Evolutionary conservation across 1,140 invertebrate species (phyloP).

Genomic region (Aethina tumida): DNA sequence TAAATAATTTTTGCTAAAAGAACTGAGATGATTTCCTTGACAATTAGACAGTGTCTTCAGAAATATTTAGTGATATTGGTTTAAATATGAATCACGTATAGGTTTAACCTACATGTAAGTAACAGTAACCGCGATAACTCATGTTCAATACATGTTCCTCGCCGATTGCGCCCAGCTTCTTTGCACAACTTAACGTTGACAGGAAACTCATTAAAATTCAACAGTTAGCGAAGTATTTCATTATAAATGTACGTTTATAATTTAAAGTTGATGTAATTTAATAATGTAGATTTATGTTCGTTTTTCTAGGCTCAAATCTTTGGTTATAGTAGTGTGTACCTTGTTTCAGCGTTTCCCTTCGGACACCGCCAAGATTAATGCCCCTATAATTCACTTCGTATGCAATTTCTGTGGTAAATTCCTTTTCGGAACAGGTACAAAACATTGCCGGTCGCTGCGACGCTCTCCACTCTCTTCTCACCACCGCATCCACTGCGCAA

Average conservation of each 20-base stretch:
- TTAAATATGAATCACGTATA: no score
- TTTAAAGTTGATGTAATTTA: constrained; percentile 9
- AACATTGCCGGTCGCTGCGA: no score
- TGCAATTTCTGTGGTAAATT: constrained; percentile 7
- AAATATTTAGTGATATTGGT: no score
- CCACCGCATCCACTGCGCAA: background rate
- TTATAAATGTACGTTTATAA: constrained; percentile 11
- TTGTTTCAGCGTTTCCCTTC: constrained; percentile 12
- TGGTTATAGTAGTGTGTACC: background rate
- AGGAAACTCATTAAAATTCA: no score
- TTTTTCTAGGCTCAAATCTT: constrained; percentile 9
- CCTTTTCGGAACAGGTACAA: constrained; percentile 6
- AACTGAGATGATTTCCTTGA: no score
- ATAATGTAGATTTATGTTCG: constrained; percentile 13
- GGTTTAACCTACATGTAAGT: no score
- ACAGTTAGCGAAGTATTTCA: constrained; percentile 10
- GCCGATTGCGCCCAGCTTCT: no score
- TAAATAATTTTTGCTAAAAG: no score
- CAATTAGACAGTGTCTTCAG: no score
- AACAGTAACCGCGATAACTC: no score
- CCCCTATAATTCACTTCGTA: constrained; percentile 10
- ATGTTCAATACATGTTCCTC: no score
- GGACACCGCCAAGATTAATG: constrained; percentile 13
- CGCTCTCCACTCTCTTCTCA: constrained; percentile 8
- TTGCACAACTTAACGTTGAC: no score